Evolutionary conservation across 1,140 invertebrate species (phyloP).

Genomic region (Chlorops oryzae): DNA sequence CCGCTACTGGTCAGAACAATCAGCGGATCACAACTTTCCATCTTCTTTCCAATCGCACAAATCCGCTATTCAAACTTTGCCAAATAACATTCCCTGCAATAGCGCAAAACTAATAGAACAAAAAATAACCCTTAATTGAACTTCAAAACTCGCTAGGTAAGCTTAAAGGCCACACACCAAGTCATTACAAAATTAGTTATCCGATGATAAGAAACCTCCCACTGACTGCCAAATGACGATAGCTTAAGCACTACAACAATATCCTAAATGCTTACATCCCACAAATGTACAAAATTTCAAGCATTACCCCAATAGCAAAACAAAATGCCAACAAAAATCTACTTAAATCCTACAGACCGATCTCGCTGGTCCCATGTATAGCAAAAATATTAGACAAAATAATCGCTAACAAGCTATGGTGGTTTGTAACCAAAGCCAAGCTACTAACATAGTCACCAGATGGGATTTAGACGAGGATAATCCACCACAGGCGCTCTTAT

Average conservation of each 20-base stretch:
- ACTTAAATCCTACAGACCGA: conserved; percentile 12
- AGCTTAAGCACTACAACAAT: conserved; percentile 9
- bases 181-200: conserved; percentile 9
- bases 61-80: no score
- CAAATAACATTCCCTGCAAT: not conserved
- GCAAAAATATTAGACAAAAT: conserved; percentile 18
- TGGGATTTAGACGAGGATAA: conserved; percentile 14
- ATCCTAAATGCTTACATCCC: conserved; percentile 12
- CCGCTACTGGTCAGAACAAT: conserved; percentile 6
- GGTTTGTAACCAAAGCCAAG: conserved; percentile 14
- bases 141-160: not conserved
- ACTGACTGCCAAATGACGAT: not conserved
- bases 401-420: conserved; percentile 17
- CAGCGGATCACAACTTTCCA: no score
- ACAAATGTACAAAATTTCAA: conserved; percentile 15
- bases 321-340: conserved; percentile 11
- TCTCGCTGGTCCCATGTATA: conserved; percentile 17
- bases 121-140: not conserved
- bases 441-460: conserved; percentile 12
- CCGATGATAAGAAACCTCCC: conserved; percentile 12
- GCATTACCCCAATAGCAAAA: conserved; percentile 16
- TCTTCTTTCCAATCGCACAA: no score
- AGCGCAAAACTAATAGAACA: not conserved
- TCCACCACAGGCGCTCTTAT: conserved; percentile 15
- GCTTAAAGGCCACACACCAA: conserved; percentile 8